These are phyloP conservation scores for Anguilla japonica DNA, from an alignment of 2,113 vertebrate species.

Conservation along the genomic window DNA sequence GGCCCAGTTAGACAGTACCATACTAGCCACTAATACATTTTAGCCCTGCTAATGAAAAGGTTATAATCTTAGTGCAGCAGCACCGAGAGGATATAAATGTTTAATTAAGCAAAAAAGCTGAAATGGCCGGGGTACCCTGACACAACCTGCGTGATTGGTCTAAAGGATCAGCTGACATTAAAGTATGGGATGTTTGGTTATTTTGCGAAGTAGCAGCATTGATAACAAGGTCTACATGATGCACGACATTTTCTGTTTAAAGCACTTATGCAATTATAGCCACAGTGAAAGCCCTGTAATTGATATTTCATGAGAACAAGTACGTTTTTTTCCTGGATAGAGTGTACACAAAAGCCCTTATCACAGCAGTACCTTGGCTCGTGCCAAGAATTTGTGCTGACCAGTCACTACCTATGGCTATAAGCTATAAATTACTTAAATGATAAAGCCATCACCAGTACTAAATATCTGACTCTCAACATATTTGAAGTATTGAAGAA, in stretches of 20 bases:
- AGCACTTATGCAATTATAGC: neutral
- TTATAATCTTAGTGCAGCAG: neutral
- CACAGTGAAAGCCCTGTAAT: neutral
- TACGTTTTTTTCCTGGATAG: neutral
- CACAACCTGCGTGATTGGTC: neutral
- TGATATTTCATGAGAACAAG: constrained; percentile 10
- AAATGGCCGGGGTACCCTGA: neutral
- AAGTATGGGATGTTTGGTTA: neutral
- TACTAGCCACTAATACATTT: neutral
- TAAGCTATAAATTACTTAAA: constrained; percentile 13
- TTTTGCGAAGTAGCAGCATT: neutral
- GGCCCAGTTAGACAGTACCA: neutral
- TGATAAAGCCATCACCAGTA: constrained; percentile 3
- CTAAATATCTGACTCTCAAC: neutral
- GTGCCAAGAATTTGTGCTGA: constrained; percentile 21
- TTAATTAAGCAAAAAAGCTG: neutral
- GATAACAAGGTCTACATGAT: neutral
- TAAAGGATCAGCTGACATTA: neutral
- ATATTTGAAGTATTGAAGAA: neutral
- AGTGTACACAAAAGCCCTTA: constrained; percentile 1
- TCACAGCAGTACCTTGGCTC: neutral
- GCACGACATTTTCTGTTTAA: neutral
- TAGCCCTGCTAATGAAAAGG: neutral
- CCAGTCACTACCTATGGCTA: neutral
- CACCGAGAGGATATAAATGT: constrained; percentile 7